Evolutionary conservation across 92 coral and sea anemone species (phyloP), one percentile per base, ranked within the genome.

Genomic region (Plumapathes pennacea): DNA sequence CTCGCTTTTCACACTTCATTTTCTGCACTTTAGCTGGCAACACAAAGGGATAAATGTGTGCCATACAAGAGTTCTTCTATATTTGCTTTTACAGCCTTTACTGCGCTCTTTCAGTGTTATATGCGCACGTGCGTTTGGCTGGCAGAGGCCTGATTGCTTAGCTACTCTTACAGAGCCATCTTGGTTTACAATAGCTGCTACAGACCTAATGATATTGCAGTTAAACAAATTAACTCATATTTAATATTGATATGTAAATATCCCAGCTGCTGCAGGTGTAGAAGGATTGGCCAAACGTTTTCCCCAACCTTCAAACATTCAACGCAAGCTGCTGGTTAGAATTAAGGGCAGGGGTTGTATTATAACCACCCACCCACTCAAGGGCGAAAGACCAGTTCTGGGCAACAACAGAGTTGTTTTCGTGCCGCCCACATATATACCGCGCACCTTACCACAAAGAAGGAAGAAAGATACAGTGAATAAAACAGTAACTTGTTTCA

Each of bases 71-170:
- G 40, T 44, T 50, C 45, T 54, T 50, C 44, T 72, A 72, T 72
- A 72, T 72, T 62, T 62, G 80, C 80, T 72, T 72, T 72, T 62
- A 56, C 80, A 56, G n/a, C 26, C 24, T 10, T 10, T 46, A 13
- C 25, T 34, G 43, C 39, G 22, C 43, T 57, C 31, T 41, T n/a
- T 21, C 31, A 25, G 19, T 48, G 34, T 25, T 13, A 32, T 58
- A 41, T 38, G 49, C 52, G 37, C 52, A 32, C 60, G 63, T 77
- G 71, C 83, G 88, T 82, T 74, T 60, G 61, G 72, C 78, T 61
- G 71, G 53, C 38, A 34, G 38, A 32, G 37, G 54, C 46, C 22
- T 64, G 76, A 82, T 75, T 67, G 83, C 88, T 58, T 32, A 69
- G 88, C 20, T 58, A 82, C 88, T 32, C 19, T 5, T 17, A 11